Conservation (phyloP, 2,797 vertebrate species). For the Fratercula arctica region DNA sequence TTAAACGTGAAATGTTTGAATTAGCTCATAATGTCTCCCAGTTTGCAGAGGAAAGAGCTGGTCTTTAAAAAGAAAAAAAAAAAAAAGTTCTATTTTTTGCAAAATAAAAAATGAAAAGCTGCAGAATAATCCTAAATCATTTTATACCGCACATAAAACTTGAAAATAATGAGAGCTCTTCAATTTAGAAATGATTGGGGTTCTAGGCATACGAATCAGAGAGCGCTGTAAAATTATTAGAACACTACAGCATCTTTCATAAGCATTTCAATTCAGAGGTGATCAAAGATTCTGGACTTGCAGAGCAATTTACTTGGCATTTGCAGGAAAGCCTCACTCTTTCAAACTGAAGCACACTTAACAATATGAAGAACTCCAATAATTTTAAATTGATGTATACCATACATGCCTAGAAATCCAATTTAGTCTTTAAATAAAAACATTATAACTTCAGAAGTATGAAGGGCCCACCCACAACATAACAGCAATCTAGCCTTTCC, state of each 20-base stretch:
- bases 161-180: constrained; percentile 71
- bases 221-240: constrained; percentile 69
- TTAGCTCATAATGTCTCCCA: constrained; percentile 43
- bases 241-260: constrained; percentile 53
- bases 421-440: constrained; percentile 74
- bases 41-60: background rate
- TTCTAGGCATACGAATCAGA: constrained; percentile 68
- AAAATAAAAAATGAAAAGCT: constrained; percentile 55
- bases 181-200: constrained; percentile 70
- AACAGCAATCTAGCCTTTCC: constrained; percentile 55
- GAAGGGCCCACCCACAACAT: constrained; percentile 41
- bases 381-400: constrained; percentile 75
- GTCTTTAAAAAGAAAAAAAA: background rate
- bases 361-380: constrained; percentile 75
- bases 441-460: constrained; percentile 62
- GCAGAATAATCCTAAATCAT: constrained; percentile 60
- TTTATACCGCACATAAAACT: constrained; percentile 61
- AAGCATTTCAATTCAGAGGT: constrained; percentile 73
- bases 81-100: background rate
- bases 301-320: constrained; percentile 75
- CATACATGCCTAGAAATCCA: constrained; percentile 71
- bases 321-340: constrained; percentile 72
- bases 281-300: constrained; percentile 72
- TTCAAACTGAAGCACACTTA: constrained; percentile 75
- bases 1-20: constrained; percentile 57